Evolutionary conservation across 2,888 invertebrate species (phyloP).

Genomic region (Dioctria rufipes): DNA sequence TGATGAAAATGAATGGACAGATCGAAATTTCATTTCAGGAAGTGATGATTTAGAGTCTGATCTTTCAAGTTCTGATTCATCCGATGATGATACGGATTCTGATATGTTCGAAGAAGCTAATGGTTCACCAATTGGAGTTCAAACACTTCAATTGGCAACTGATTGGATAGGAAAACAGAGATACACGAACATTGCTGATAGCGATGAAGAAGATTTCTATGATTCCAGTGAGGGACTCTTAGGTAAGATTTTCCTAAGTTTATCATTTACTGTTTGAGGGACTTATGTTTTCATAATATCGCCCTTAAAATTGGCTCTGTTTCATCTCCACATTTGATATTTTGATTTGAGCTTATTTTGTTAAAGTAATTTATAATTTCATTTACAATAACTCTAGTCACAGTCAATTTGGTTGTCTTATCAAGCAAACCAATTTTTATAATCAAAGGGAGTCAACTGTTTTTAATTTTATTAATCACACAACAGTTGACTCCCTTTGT

Average conservation of each 20-base stretch:
- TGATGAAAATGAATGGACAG: constrained; percentile 97
- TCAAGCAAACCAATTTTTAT: too few relatives aligned
- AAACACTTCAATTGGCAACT: constrained; percentile 79
- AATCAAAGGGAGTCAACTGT: too few relatives aligned
- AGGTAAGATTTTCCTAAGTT: constrained; percentile 62
- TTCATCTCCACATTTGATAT: too few relatives aligned
- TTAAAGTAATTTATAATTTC: too few relatives aligned
- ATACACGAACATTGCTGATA: constrained; percentile 71
- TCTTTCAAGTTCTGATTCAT: constrained; percentile 72
- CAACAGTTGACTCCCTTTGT: too few relatives aligned
- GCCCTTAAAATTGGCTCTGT: too few relatives aligned
- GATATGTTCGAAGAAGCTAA: constrained; percentile 80
- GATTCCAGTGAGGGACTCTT: constrained; percentile 71
- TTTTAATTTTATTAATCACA: too few relatives aligned
- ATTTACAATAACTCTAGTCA: too few relatives aligned
- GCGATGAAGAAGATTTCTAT: constrained; percentile 70
- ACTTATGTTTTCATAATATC: too few relatives aligned
- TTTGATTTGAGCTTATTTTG: too few relatives aligned
- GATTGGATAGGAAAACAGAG: constrained; percentile 77
- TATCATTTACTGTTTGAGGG: too few relatives aligned
- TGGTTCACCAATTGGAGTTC: constrained; percentile 73
- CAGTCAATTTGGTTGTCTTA: too few relatives aligned
- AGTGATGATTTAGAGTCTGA: constrained; percentile 81
- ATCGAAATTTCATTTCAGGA: constrained; percentile 89
- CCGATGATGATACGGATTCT: constrained; percentile 77